Evolutionary conservation across 2,113 vertebrate species (phyloP), one percentile per base, ranked within the genome.

Genomic region (Labrus mixtus): DNA sequence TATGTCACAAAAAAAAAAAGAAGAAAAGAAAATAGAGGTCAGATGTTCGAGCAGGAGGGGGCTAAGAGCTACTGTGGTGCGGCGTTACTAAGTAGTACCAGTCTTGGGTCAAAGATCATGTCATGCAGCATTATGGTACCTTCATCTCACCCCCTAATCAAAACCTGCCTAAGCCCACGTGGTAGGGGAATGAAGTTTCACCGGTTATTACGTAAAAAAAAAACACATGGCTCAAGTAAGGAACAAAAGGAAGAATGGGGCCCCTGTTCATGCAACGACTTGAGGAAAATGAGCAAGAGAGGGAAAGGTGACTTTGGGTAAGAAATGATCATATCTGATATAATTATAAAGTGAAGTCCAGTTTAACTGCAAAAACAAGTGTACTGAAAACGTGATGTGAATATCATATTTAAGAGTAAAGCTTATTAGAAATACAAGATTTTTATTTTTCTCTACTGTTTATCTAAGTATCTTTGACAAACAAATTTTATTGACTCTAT

Each of bases 81-180:
- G 73, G 69, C 81, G 60, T 76, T 75, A 48, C 68, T 81, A 83
- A 79, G 58, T 66, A 62, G 70, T 82, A 87, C 64, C 83, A 85
- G 69, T 75, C 73, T 59, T 6, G 53, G 79, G 83, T 77, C 64
- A 87, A 63, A 83, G 73, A 60, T 79, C 79, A 79, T 71, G 59
- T 74, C 65, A 84, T 5, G 51, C 51, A 58, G 43, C 63, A 55
- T 22, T 70, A 51, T 70, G 62, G 55, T 76, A 36, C 68, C 51
- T 73, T 73, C 25, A 82, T 76, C 75, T 70, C 12, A 17, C 25
- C 73, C 73, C 15, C 71, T 76, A 39, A 76, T 75, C 41, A 80
- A 81, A 85, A 83, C 76, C 50, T 55, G 63, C 36, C 77, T 53
- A 33, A 78, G 75, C 33, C 67, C 70, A 78, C 46, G 23, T 70